These are phyloP conservation scores for Petrocephalus zakoni DNA, from an alignment of 2,113 vertebrate species.

Conservation along the genomic window DNA sequence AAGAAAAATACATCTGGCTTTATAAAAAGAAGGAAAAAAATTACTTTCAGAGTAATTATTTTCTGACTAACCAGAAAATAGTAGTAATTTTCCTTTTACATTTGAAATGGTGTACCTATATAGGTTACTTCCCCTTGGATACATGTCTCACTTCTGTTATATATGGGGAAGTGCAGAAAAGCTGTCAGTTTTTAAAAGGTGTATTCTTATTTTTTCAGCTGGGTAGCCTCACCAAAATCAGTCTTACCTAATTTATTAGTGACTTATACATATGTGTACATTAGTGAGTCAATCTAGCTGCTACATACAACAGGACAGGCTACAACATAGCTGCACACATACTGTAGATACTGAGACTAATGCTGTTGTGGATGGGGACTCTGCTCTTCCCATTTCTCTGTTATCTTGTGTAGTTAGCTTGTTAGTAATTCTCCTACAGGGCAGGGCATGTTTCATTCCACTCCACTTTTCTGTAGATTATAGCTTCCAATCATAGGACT, in stretches of 20 bases:
- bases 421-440: neutral
- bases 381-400: neutral
- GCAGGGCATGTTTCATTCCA: neutral
- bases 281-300: neutral
- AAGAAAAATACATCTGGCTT: too few relatives aligned
- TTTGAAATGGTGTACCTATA: neutral
- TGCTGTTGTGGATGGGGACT: neutral
- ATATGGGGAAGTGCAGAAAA: neutral
- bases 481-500: neutral
- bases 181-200: neutral
- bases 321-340: neutral
- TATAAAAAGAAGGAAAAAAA: too few relatives aligned
- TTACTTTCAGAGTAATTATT: too few relatives aligned
- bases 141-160: neutral
- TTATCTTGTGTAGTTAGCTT: neutral
- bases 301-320: neutral
- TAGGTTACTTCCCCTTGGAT: neutral
- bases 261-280: neutral
- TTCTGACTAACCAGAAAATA: too few relatives aligned
- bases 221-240: neutral
- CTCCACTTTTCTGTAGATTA: neutral
- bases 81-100: too few relatives aligned
- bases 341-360: too few relatives aligned
- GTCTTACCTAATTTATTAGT: neutral
- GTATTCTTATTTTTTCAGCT: neutral